Conservation (phyloP, 2,797 vertebrate genomes). For the Caiman crocodilus region DNA sequence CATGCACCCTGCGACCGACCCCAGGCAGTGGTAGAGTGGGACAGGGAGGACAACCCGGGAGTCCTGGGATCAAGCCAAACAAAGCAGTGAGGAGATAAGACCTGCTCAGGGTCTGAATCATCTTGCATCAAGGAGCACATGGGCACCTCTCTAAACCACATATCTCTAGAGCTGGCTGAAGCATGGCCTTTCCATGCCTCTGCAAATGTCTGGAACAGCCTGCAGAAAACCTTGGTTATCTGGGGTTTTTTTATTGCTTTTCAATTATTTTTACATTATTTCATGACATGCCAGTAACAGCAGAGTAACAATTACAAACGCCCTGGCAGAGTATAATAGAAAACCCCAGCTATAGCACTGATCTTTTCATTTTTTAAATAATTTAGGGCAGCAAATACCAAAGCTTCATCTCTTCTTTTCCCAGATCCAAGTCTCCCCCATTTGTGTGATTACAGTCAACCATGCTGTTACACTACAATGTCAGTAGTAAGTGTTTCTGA, state of each 20-base stretch:
- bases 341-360: neutral
- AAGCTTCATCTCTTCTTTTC: conserved; percentile 21
- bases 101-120: accelerated
- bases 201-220: too few species aligned
- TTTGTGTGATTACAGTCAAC: neutral
- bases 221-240: neutral
- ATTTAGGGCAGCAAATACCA: conserved; percentile 4
- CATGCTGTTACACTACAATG: neutral
- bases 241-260: neutral
- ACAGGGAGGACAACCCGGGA: conserved; percentile 78
- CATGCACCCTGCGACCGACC: conserved; percentile 86
- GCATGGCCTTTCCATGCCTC: too few species aligned
- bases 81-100: conserved; percentile 17
- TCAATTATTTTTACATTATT: neutral
- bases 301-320: neutral
- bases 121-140: neutral
- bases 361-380: neutral
- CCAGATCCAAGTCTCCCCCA: conserved; percentile 29
- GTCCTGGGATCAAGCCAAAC: conserved; percentile 67
- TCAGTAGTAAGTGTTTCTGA: neutral
- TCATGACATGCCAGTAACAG: neutral
- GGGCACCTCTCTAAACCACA: neutral
- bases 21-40: conserved; percentile 91
- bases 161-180: too few species aligned
- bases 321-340: neutral